Evolutionary conservation across 2,888 invertebrate species (phyloP).

Genomic region (Dendrolimus houi): DNA sequence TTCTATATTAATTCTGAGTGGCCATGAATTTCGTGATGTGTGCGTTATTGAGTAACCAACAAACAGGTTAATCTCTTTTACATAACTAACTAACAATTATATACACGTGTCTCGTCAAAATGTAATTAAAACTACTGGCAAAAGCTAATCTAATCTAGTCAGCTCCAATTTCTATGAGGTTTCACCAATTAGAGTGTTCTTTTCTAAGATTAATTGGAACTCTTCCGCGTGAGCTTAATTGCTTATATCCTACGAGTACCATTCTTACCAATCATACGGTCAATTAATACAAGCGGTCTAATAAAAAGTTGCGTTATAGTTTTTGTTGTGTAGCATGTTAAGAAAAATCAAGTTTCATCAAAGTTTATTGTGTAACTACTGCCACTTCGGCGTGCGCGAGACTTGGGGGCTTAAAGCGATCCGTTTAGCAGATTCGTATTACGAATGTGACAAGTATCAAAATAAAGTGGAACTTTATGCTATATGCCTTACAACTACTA

Average conservation of each 20-base stretch:
- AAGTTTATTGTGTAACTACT: not conserved
- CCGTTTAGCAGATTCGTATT: too few relatives aligned
- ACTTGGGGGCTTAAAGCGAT: too few relatives aligned
- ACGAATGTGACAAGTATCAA: too few relatives aligned
- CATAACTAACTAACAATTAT: conserved; percentile 3
- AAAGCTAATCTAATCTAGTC: conserved; percentile 27
- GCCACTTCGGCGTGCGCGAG: too few relatives aligned
- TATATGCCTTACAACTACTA: too few relatives aligned
- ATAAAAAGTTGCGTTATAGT: conserved; percentile 2
- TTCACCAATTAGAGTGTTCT: conserved; percentile 39
- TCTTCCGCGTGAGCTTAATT: conserved; percentile 54
- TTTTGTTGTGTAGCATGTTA: not conserved
- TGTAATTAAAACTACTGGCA: conserved; percentile 18
- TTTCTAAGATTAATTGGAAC: conserved; percentile 46
- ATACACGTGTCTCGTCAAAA: conserved; percentile 3
- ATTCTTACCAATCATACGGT: conserved; percentile 29
- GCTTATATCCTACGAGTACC: conserved; percentile 36
- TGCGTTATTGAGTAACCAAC: not conserved
- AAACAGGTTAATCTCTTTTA: not conserved
- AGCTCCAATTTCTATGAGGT: conserved; percentile 39
- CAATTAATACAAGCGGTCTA: conserved; percentile 20
- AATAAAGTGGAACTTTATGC: too few relatives aligned
- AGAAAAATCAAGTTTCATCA: not conserved
- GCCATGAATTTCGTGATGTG: not conserved
- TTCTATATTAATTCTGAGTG: not conserved